phyloP scores from a whole-genome alignment of 1,140 invertebrate genomes.

The Drosophila mauritiana region DNA sequence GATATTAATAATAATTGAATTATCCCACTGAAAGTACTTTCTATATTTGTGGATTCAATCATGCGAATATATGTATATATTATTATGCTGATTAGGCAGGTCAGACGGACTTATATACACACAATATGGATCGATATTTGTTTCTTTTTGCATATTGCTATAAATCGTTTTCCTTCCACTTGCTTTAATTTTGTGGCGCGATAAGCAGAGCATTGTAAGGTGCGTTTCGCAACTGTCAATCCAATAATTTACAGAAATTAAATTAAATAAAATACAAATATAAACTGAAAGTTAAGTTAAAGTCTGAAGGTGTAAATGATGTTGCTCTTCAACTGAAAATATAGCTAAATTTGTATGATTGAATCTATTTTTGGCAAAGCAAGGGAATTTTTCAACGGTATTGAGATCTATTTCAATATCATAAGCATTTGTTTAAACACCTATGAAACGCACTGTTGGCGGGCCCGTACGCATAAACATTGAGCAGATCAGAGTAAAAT shows the following conservation, averaged over 20 bases:
- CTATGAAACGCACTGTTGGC: constrained; percentile 19
- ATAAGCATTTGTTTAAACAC: background rate
- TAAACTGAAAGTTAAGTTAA: too few species aligned
- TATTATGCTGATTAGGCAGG: constrained; percentile 30
- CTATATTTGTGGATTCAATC: background rate
- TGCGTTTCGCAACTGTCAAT: background rate
- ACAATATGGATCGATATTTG: constrained; percentile 2
- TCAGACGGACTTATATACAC: constrained; percentile 13
- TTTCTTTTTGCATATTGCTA: constrained; percentile 65
- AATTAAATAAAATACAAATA: too few species aligned
- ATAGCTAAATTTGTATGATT: too few species aligned
- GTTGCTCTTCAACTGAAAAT: too few species aligned
- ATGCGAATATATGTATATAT: constrained; percentile 1
- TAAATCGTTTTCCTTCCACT: constrained; percentile 26
- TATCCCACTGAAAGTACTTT: too few species aligned
- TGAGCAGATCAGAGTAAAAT: constrained; percentile 37
- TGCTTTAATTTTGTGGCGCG: constrained; percentile 30
- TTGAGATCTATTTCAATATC: too few species aligned
- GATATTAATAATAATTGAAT: too few species aligned
- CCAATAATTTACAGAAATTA: too few species aligned
- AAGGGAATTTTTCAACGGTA: too few species aligned
- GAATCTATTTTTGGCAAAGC: too few species aligned
- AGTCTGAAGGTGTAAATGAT: too few species aligned
- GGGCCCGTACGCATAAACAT: constrained; percentile 41
- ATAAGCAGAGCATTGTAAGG: constrained; percentile 51